Conservation (phyloP, 2,113 vertebrate genomes). For the Catharus fuscescens region DNA sequence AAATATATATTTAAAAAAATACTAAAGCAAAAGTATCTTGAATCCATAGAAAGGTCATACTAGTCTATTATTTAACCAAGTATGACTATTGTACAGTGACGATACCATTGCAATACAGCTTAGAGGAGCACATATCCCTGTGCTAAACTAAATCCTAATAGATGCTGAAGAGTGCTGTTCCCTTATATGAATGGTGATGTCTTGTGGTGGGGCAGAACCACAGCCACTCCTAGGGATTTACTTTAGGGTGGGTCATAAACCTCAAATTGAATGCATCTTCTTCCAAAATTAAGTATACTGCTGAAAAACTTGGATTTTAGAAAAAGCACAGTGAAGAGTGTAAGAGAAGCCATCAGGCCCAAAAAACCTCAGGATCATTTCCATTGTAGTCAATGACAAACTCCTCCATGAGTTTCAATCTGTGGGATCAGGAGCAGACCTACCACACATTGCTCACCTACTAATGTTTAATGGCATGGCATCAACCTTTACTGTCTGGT, state of each 20-base stretch:
- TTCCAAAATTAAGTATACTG: neutral
- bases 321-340: neutral
- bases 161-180: neutral
- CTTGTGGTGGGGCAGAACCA: neutral
- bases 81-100: neutral
- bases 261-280: neutral
- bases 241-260: neutral
- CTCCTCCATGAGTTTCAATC: neutral
- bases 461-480: neutral
- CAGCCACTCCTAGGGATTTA: neutral
- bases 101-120: neutral
- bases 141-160: neutral
- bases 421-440: neutral
- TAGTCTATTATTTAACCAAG: neutral
- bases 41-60: neutral
- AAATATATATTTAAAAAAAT: neutral
- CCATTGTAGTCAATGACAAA: neutral
- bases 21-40: neutral
- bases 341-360: neutral
- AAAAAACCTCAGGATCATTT: neutral
- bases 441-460: neutral
- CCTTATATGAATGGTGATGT: neutral
- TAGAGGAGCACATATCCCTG: neutral
- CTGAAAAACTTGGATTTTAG: neutral
- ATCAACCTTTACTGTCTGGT: neutral